phyloP scores from a whole-genome alignment of 1,140 invertebrate species.

The Anastrepha ludens region DNA sequence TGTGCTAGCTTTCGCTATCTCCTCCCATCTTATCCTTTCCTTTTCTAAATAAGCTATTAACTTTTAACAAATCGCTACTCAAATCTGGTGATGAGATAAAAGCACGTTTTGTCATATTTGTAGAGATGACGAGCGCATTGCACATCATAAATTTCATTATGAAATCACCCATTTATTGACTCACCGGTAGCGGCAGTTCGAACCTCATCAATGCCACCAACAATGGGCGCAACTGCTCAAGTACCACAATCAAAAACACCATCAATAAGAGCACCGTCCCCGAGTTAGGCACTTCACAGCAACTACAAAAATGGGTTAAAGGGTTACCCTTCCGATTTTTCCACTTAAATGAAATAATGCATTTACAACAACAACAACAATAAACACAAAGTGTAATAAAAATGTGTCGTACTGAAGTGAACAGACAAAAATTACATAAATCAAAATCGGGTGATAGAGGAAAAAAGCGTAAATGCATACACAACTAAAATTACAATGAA shows the following conservation, averaged over 20 bases:
- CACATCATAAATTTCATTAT: too few species aligned
- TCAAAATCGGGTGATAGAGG: constrained; percentile 10
- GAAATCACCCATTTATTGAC: too few species aligned
- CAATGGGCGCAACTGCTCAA: background rate
- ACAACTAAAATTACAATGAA: background rate
- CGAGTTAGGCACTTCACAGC: background rate
- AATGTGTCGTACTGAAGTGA: background rate
- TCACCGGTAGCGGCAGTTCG: too few species aligned
- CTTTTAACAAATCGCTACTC: too few species aligned
- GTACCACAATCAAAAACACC: constrained; percentile 38
- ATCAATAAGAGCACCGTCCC: background rate
- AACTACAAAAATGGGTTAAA: background rate
- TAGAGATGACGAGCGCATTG: too few species aligned
- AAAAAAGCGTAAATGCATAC: constrained; percentile 13
- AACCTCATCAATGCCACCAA: too few species aligned
- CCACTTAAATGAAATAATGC: constrained; percentile 18
- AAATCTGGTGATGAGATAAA: too few species aligned
- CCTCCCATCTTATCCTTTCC: too few species aligned
- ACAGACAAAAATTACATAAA: constrained; percentile 11
- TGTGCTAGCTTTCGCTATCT: too few species aligned
- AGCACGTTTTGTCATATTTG: too few species aligned
- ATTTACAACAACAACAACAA: background rate
- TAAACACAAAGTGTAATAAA: background rate
- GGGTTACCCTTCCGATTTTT: background rate
- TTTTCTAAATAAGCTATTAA: too few species aligned